phyloP scores from a whole-genome alignment of 2,888 invertebrate species.

The Troides aeacus region DNA sequence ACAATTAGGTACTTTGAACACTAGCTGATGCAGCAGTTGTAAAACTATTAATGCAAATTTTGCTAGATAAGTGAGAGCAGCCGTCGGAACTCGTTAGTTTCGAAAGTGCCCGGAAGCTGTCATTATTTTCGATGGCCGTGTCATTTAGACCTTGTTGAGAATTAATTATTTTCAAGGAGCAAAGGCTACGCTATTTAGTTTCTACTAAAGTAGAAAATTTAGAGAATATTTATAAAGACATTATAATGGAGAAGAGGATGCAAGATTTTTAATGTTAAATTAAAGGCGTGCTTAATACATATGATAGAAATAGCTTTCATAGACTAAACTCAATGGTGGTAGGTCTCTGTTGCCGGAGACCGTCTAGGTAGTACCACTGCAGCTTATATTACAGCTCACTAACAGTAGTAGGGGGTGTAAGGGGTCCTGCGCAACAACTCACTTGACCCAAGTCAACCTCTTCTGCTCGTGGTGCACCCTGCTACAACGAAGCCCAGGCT shows the following conservation, averaged over 20 bases:
- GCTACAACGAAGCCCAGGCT: too few relatives aligned
- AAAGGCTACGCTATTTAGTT: background rate
- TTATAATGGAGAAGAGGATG: background rate
- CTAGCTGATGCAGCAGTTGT: background rate
- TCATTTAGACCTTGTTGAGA: slow-evolving; percentile 4
- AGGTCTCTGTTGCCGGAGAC: too few relatives aligned
- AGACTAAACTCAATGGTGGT: too few relatives aligned
- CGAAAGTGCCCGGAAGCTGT: slow-evolving; percentile 2
- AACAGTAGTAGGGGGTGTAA: too few relatives aligned
- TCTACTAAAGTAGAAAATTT: background rate
- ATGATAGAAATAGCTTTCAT: too few relatives aligned
- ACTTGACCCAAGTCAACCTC: too few relatives aligned
- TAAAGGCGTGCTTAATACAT: too few relatives aligned
- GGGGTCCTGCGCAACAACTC: too few relatives aligned
- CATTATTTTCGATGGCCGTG: slow-evolving; percentile 1
- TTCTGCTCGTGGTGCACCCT: too few relatives aligned
- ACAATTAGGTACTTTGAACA: background rate
- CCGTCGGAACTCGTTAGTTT: background rate
- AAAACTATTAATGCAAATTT: slow-evolving; percentile 5
- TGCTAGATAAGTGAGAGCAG: background rate
- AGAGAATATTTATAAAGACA: background rate
- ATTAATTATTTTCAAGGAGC: slow-evolving; percentile 1
- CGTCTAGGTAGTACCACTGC: too few relatives aligned
- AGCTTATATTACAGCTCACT: too few relatives aligned
- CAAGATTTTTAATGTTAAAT: background rate